Conservation (phyloP, 2,888 invertebrate species). For the Idaea aversata region DNA sequence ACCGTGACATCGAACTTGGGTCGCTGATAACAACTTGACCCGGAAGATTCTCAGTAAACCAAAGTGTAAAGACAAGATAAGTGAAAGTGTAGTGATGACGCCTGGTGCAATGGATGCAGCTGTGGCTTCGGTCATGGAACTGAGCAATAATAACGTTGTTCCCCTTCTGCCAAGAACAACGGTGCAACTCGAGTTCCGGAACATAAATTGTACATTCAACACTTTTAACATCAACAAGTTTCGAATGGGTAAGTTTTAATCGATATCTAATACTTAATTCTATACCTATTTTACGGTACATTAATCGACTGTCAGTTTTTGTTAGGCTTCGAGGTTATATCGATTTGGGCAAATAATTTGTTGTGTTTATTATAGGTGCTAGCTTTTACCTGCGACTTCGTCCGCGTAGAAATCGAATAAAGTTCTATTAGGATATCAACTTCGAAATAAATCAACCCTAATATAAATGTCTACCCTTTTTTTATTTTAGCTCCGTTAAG, state of each 20-base stretch:
- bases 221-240: conserved; percentile 78
- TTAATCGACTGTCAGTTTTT: no score
- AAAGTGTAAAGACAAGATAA: conserved; percentile 22
- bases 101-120: conserved; percentile 46
- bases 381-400: no score
- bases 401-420: no score
- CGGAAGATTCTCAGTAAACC: conserved; percentile 10
- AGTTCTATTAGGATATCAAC: no score
- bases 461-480: no score
- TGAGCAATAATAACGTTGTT: conserved; percentile 67
- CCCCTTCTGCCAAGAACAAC: conserved; percentile 78
- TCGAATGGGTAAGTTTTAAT: conserved; percentile 78
- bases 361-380: no score
- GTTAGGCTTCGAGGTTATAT: no score
- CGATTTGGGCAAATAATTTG: no score
- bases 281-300: neutral
- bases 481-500: no score
- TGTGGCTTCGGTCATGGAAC: conserved; percentile 35
- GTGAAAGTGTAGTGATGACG: conserved; percentile 48
- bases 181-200: conserved; percentile 84
- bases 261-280: neutral
- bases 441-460: no score
- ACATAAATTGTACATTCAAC: conserved; percentile 83
- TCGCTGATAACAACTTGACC: conserved; percentile 15
- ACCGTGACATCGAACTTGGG: conserved; percentile 14